phyloP scores from a whole-genome alignment of 2,797 vertebrate species.

The Varecia variegata region DNA sequence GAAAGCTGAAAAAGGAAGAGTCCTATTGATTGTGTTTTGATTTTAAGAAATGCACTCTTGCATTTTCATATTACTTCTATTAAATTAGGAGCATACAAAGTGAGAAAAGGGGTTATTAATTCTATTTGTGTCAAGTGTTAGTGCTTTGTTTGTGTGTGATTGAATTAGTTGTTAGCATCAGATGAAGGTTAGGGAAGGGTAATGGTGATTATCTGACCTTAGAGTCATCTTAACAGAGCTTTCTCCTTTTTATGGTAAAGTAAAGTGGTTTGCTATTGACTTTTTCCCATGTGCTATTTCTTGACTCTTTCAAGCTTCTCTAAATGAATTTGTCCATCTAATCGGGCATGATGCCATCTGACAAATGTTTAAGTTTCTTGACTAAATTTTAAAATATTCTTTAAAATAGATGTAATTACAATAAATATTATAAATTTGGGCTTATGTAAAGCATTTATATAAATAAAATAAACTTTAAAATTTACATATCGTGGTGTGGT shows the following conservation, averaged over 20 bases:
- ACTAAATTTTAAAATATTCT: neutral
- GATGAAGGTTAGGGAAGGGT: slow-evolving; percentile 74
- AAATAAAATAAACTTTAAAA: neutral
- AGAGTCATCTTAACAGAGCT: slow-evolving; percentile 8
- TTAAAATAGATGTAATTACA: neutral
- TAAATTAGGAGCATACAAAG: slow-evolving; percentile 37
- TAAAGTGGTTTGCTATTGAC: slow-evolving; percentile 58
- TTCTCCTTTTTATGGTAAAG: neutral
- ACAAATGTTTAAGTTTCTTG: neutral
- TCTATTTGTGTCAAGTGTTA: slow-evolving; percentile 53
- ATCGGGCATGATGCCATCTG: neutral
- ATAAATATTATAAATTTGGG: neutral
- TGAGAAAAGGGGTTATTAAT: slow-evolving; percentile 42
- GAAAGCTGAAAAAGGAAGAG: slow-evolving; percentile 24
- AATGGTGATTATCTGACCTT: slow-evolving; percentile 64
- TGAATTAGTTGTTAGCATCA: slow-evolving; percentile 65
- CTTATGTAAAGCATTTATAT: neutral
- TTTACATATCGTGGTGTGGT: neutral
- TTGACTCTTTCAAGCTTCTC: slow-evolving; percentile 11
- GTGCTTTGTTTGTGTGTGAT: slow-evolving; percentile 55
- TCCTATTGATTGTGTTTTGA: neutral
- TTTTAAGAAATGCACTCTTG: slow-evolving; percentile 34
- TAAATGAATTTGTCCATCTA: slow-evolving; percentile 31
- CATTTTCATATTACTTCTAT: slow-evolving; percentile 46
- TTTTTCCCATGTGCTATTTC: slow-evolving; percentile 26